Percentiles rank a stretch among this genome's conserved stretches.
Evolutionary conservation across 2,888 invertebrate species (phyloP).

Genomic region (Meganola albula): DNA sequence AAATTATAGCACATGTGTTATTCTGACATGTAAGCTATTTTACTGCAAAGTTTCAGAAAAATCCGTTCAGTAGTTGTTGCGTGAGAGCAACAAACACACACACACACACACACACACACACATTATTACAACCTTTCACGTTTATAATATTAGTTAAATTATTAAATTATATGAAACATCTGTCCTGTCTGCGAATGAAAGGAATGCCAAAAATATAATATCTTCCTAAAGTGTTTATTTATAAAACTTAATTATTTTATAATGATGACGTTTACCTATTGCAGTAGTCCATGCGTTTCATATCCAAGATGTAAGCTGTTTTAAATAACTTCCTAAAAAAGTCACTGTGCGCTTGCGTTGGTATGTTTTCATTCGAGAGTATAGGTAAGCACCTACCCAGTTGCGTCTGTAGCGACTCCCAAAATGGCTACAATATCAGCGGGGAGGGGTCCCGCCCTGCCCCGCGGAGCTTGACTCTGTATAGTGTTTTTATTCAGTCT

Average conservation of each 20-base stretch:
- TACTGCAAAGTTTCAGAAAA: conserved; percentile 10
- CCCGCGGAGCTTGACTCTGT: conserved; percentile 11
- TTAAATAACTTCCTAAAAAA: conserved; percentile 10
- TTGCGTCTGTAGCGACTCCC: conserved; percentile 11
- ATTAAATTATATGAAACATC: conserved; percentile 10
- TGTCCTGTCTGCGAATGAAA: conserved; percentile 10
- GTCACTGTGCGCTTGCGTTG: conserved; percentile 11
- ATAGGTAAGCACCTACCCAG: conserved; percentile 11
- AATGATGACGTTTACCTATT: conserved; percentile 9
- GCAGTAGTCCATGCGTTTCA: conserved; percentile 9
- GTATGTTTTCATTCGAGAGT: conserved; percentile 11
- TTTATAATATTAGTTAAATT: no score
- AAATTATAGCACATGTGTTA: conserved; percentile 10
- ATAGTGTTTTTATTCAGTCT: conserved; percentile 11
- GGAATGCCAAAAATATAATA: conserved; percentile 10
- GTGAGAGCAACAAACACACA: conserved; percentile 1
- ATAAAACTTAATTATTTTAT: conserved; percentile 9
- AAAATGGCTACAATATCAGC: conserved; percentile 11
- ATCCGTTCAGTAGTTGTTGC: conserved; percentile 1
- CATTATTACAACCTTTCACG: conserved; percentile 1
- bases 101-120: no score
- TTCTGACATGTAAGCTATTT: conserved; percentile 10
- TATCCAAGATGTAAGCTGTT: conserved; percentile 9
- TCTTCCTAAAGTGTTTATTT: conserved; percentile 10
- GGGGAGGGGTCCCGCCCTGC: conserved; percentile 11